Evolutionary conservation across 2,888 invertebrate species (phyloP).

Genomic region (Fragum whitleyi): DNA sequence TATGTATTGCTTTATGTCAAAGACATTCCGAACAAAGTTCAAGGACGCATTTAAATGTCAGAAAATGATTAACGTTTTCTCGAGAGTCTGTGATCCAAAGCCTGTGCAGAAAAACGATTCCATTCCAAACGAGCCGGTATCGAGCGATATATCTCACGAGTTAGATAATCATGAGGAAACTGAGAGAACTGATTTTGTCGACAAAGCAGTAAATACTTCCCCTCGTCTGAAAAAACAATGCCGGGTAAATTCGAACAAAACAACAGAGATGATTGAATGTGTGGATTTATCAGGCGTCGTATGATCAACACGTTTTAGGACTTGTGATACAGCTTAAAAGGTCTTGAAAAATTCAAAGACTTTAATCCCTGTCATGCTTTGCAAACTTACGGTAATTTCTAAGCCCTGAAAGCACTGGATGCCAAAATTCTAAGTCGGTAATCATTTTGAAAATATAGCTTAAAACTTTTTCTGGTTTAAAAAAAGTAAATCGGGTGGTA

Average conservation of each 20-base stretch:
- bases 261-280: slow-evolving; percentile 5
- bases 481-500: too few relatives aligned
- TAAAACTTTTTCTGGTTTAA: too few relatives aligned
- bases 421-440: too few relatives aligned
- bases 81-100: background rate
- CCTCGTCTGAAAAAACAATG: slow-evolving; percentile 10
- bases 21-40: slow-evolving; percentile 56
- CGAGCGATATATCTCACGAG: slow-evolving; percentile 17
- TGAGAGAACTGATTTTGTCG: slow-evolving; percentile 22
- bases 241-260: background rate
- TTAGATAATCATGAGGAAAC: slow-evolving; percentile 12
- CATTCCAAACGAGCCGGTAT: background rate
- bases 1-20: slow-evolving; percentile 67
- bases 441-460: too few relatives aligned
- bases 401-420: too few relatives aligned
- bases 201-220: slow-evolving; percentile 36
- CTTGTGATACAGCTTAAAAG: background rate
- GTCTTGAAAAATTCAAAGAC: too few relatives aligned
- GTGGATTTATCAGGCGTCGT: background rate
- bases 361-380: too few relatives aligned
- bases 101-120: background rate
- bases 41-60: slow-evolving; percentile 56
- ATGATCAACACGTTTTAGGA: background rate
- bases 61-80: background rate
- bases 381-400: too few relatives aligned